phyloP scores from a whole-genome alignment of 2,888 invertebrate species.

The Odontocerum albicorne region DNA sequence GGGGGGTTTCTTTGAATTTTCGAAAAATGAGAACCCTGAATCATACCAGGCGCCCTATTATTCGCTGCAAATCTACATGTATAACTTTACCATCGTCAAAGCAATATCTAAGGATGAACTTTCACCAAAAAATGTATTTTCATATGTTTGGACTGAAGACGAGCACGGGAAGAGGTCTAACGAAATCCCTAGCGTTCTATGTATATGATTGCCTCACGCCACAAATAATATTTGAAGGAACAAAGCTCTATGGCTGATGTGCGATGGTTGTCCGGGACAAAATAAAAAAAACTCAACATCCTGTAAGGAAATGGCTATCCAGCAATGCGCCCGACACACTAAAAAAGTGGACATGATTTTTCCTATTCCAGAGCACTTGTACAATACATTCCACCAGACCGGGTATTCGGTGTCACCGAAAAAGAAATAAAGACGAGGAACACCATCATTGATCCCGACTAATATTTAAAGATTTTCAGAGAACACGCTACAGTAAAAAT shows the following conservation, averaged over 20 bases:
- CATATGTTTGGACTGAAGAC: constrained; percentile 37
- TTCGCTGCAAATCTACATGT: constrained; percentile 38
- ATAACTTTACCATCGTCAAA: constrained; percentile 40
- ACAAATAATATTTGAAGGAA: neutral
- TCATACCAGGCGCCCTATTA: constrained; percentile 41
- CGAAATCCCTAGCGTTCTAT: constrained; percentile 31
- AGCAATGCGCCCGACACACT: neutral
- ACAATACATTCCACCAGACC: no score
- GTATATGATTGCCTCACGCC: neutral
- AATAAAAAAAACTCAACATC: neutral
- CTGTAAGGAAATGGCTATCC: neutral
- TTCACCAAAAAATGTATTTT: constrained; percentile 37
- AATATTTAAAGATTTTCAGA: no score
- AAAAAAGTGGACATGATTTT: neutral
- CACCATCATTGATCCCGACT: no score
- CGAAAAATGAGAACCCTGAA: constrained; percentile 22
- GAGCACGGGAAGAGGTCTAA: constrained; percentile 31
- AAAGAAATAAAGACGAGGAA: no score
- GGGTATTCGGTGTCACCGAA: no score
- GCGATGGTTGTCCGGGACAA: neutral
- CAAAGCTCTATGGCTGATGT: neutral
- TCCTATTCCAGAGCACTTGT: neutral
- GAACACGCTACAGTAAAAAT: no score
- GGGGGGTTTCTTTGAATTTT: neutral
- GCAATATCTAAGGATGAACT: constrained; percentile 37